Base-by-base conservation (phyloP, 1,140 invertebrate genomes). In the Drosophila malerkotliana region DNA sequence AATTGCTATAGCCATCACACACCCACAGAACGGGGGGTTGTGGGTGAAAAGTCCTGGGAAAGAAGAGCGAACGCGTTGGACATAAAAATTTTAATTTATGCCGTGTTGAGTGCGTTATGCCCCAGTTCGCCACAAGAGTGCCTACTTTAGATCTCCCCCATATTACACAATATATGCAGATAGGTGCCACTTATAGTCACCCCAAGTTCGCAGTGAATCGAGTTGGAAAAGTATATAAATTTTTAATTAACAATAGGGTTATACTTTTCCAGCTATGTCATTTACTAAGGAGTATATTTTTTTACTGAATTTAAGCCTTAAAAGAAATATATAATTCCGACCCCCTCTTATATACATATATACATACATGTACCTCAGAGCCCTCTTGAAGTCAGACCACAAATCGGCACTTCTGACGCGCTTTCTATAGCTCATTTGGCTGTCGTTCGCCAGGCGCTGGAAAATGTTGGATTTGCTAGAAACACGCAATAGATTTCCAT, bases 81-180 rank as follows among this genome's bases (percentile, higher is more conserved):
- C 61, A 61, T 51, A 81, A 75, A 78, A 87, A 87, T 88, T 88
- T 88, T 87, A 88, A 87, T 87, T 88, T 88, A 87, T 87, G 82
- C 82, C 79, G 83, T 61, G 83, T 76, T 82, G 82, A 87, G 83
- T 87, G 83, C 79, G 83, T 87, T 82, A 79, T 87, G 83, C 82
- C 75, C 82, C 83, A 87, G 72, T 88, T 88, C 56, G n/a, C 49
- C 30, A 57, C 68, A 61, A 81, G 78, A 64, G 79, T 72, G 63
- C 63, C 71, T 49, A 74, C 72, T 81, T 81, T 73, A 81, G 62
- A 79, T 64, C 76, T 59, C 44, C 44, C 28, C 45, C 60, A 7
- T 69, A 48, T 69, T 62, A 39, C 53, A 74, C 53, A 74, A 64
- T 61, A 51, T 68, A 59, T 54, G 62, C 49, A 81, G 78, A 80